Conservation (phyloP, 2,888 invertebrate genomes). For the Lydus trimaculatus region DNA sequence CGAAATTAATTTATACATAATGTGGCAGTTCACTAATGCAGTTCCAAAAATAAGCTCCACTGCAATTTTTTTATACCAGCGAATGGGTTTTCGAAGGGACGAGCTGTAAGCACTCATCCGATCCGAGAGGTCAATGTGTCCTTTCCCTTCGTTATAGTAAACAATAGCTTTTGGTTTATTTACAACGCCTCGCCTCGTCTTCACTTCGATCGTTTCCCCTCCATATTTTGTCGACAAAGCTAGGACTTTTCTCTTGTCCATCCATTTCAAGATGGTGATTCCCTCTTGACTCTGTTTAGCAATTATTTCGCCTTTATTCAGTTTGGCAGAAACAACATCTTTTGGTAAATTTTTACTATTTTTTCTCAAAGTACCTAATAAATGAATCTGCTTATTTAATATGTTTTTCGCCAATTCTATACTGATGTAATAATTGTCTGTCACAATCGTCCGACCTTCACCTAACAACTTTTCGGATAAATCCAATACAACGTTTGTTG, state of each 20-base stretch:
- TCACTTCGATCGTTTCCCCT: conserved; percentile 33
- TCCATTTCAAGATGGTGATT: conserved; percentile 44
- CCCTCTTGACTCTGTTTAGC: conserved; percentile 27
- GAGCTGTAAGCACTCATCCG: conserved; percentile 38
- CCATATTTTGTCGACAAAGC: conserved; percentile 45
- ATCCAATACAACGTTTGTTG: conserved; percentile 23
- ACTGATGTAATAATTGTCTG: conserved; percentile 32
- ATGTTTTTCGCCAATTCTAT: conserved; percentile 7
- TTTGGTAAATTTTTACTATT: neutral
- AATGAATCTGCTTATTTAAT: neutral
- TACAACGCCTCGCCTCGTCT: conserved; percentile 26
- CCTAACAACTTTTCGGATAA: conserved; percentile 19
- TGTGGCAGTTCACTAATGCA: no score
- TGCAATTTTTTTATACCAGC: conserved; percentile 43
- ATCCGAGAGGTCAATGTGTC: conserved; percentile 43
- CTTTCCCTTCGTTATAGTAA: conserved; percentile 44
- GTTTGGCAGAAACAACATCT: neutral
- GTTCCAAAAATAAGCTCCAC: conserved; percentile 37
- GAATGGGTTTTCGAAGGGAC: conserved; percentile 37
- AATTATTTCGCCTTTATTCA: conserved; percentile 23
- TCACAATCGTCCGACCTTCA: conserved; percentile 16
- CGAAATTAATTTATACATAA: no score
- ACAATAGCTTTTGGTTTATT: conserved; percentile 28
- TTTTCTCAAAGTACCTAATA: neutral
- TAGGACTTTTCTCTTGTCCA: conserved; percentile 47